Conservation (phyloP, 2,113 vertebrate genomes). For the Silurus meridionalis region DNA sequence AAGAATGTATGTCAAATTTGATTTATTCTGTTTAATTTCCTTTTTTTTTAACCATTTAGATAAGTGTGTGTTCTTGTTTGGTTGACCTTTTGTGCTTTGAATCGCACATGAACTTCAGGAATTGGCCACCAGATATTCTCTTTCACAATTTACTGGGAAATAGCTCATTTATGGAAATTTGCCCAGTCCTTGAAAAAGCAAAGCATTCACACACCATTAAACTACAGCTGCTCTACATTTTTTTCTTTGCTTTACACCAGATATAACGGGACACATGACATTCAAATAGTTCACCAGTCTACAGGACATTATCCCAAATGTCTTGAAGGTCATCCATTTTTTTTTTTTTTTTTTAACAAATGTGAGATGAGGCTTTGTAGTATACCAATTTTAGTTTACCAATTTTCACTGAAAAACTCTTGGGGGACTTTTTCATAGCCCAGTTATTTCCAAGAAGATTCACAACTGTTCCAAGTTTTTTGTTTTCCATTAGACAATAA, state of each 20-base stretch:
- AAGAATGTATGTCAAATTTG: too few relatives aligned
- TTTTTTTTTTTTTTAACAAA: neutral
- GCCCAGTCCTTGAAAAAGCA: neutral
- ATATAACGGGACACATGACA: neutral
- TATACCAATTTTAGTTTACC: neutral
- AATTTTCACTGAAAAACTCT: neutral
- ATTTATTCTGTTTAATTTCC: too few relatives aligned
- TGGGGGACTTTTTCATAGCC: neutral
- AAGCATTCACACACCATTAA: neutral
- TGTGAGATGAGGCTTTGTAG: neutral
- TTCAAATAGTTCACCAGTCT: neutral
- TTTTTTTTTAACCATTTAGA: too few relatives aligned
- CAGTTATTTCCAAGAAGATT: neutral
- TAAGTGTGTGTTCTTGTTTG: too few relatives aligned
- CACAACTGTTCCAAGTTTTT: neutral
- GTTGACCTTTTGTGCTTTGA: too few relatives aligned
- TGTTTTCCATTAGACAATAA: neutral
- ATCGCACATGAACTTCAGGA: too few relatives aligned
- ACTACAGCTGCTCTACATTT: too few relatives aligned
- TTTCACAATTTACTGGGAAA: too few relatives aligned
- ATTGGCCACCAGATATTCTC: too few relatives aligned
- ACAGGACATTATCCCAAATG: too few relatives aligned
- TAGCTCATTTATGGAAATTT: neutral
- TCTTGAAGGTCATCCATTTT: neutral
- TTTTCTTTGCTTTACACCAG: neutral